These are phyloP conservation scores for Macroglossus sobrinus DNA, from an alignment of 2,113 vertebrate genomes.

Conservation along the genomic window DNA sequence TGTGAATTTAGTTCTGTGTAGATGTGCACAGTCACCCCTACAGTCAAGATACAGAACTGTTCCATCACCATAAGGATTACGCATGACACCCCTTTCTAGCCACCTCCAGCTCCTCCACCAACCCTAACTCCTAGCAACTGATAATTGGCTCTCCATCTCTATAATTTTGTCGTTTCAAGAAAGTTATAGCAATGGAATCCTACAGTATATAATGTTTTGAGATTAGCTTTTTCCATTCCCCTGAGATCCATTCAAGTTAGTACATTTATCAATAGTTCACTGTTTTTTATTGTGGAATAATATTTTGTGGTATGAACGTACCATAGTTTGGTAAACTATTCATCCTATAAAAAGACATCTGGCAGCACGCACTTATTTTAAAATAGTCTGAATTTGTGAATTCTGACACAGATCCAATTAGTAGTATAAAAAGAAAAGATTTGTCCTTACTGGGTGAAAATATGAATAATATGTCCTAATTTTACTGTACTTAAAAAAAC, in stretches of 20 bases:
- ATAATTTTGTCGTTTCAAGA: constrained; percentile 3
- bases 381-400: neutral
- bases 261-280: neutral
- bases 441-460: neutral
- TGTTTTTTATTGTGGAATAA: neutral
- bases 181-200: neutral
- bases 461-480: neutral
- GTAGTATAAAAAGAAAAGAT: neutral
- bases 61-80: neutral
- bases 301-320: neutral
- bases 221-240: neutral
- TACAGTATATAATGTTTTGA: neutral
- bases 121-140: neutral
- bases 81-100: neutral
- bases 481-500: neutral
- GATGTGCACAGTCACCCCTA: neutral
- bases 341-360: neutral
- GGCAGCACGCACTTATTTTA: neutral
- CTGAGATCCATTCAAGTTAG: neutral
- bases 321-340: neutral
- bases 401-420: constrained; percentile 1
- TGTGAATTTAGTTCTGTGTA: neutral
- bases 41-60: neutral
- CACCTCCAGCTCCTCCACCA: neutral
- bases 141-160: neutral